These are phyloP conservation scores for Pelobates fuscus DNA, from an alignment of 2,113 vertebrate genomes.

Conservation along the genomic window DNA sequence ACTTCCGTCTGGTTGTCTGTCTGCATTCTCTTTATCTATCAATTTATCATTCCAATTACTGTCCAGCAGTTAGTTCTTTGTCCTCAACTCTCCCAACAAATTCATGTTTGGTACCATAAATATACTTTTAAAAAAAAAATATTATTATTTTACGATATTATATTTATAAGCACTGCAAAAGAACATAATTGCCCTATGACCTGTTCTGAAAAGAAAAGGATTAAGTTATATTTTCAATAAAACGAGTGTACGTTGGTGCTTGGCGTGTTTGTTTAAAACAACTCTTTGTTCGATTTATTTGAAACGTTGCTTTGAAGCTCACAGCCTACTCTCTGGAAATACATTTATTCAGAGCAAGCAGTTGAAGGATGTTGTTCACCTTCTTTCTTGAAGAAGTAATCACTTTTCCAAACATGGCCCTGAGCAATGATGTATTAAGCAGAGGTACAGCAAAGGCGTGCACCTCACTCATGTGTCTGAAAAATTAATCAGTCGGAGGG, in stretches of 20 bases:
- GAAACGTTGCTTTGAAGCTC: background rate
- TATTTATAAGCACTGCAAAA: too few species aligned
- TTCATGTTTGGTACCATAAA: too few species aligned
- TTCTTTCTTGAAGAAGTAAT: constrained; percentile 53
- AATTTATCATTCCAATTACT: too few species aligned
- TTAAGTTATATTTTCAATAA: background rate
- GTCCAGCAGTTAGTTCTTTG: too few species aligned
- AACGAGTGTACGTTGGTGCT: too few species aligned
- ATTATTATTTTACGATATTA: too few species aligned
- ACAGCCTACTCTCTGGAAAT: constrained; percentile 2
- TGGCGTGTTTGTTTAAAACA: constrained; percentile 23
- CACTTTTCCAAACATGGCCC: constrained; percentile 18
- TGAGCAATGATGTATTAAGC: constrained; percentile 55
- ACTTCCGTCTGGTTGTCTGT: too few species aligned
- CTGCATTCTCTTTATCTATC: too few species aligned
- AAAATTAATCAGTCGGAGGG: constrained; percentile 34
- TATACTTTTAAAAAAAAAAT: too few species aligned
- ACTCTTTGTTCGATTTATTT: constrained; percentile 4
- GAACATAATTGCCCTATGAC: too few species aligned
- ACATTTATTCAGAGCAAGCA: constrained; percentile 29
- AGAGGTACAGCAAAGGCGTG: constrained; percentile 23
- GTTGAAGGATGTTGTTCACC: background rate
- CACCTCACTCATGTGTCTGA: constrained; percentile 15
- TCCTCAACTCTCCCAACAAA: too few species aligned
- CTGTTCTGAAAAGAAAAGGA: too few species aligned